Base-by-base conservation (phyloP, 2,888 invertebrate genomes). In the Sarcophaga subvicina region DNA sequence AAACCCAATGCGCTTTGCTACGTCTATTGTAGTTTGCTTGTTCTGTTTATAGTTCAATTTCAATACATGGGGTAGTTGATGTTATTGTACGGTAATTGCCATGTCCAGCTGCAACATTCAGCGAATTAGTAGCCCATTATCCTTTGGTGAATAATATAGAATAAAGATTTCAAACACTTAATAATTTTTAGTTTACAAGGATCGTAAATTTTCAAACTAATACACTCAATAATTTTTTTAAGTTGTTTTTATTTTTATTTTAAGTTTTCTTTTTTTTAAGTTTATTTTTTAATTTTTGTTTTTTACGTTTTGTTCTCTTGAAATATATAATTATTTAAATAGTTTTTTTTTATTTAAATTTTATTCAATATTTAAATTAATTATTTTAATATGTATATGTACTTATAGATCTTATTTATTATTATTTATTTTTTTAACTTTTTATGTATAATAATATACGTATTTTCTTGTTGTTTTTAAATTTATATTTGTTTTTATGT, bases 211-310 rank as follows among this genome's bases (percentile, higher is more conserved):
- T 54, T 54, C 11, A 3, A 12, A 83, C 14, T 73, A 63, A 83
- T 73, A 79, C 67, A 1, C 59, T 17, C 54, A 62, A 62, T 62
- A 47, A 5, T 72, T 25, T 6, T 10, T 20, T 25, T 3, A 85
- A 85, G 85, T 85, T 88, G 83, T 85, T 85, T 79, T 83, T 88
- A 80, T 77, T 71, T 80, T 87, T 84, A 85, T 72, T 83, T 82
- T 85, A 77, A 64, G 25, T 76, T 80, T 82, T 81, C 45, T 80
- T 47, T 71, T 54, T 82, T 85, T 88, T 70, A 71, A 82, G 71
- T 75, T 87, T 83, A 75, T 67, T n/a, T 72, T 63, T 66, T 81
- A 54, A 54, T 37, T 85, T n/a, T 85, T 82, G 54, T 70, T 37
- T 47, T 37, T 78, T 37, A 10, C 37, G 71, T 59, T 72, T 77